Conservation (phyloP, 2,888 invertebrate species). For the Erebia ligea region DNA sequence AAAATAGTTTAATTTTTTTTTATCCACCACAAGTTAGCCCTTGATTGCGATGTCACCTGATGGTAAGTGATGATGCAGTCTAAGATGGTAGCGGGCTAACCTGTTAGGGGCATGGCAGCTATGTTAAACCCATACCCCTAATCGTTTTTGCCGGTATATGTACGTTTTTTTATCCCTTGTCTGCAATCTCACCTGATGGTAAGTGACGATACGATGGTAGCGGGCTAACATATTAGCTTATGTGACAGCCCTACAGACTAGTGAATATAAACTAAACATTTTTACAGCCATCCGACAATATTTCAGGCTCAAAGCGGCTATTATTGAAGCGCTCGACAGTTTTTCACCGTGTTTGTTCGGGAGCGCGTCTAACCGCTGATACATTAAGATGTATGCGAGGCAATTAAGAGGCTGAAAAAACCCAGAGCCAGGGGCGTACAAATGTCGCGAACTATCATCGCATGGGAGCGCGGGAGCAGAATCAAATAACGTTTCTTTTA, state of each 20-base stretch:
- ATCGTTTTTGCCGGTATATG: no score
- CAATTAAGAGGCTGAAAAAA: constrained; percentile 74
- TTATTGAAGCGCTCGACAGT: constrained; percentile 55
- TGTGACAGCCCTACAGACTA: constrained; percentile 16
- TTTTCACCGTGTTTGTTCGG: constrained; percentile 51
- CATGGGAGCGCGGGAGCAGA: constrained; percentile 65
- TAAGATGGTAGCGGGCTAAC: no score
- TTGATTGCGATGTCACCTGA: no score
- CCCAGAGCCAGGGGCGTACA: constrained; percentile 50
- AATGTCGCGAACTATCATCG: constrained; percentile 67
- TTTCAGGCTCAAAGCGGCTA: constrained; percentile 56
- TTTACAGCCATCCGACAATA: constrained; percentile 58
- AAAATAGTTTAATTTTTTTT: no score
- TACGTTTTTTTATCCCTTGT: no score
- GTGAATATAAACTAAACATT: constrained; percentile 52
- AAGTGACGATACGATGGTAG: no score
- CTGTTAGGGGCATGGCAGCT: no score
- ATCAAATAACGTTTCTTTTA: constrained; percentile 56
- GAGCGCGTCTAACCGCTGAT: constrained; percentile 47
- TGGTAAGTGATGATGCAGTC: no score
- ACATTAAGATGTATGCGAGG: constrained; percentile 61
- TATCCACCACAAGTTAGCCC: no score
- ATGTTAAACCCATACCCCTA: no score
- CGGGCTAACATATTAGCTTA: no score
- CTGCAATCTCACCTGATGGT: no score